Evolutionary conservation across 2,113 vertebrate species (phyloP).

Genomic region (Choloepus hoffmanni): DNA sequence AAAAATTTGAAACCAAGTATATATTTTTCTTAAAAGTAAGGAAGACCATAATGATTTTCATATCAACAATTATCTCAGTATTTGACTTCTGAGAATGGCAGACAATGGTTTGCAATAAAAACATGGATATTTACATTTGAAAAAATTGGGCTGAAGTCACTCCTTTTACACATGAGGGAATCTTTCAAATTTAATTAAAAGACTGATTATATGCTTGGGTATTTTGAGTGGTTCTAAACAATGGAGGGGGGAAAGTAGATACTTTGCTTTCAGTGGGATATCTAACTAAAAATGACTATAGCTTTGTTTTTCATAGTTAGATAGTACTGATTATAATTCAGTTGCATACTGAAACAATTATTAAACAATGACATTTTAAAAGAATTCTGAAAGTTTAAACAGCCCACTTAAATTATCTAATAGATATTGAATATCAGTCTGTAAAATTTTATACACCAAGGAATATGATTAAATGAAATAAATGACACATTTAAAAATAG

Average conservation of each 20-base stretch:
- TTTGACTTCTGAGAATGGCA: background rate
- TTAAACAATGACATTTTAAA: slow-evolving; percentile 2
- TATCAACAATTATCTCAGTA: background rate
- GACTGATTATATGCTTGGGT: background rate
- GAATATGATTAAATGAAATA: background rate
- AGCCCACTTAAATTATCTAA: background rate
- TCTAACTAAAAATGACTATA: background rate
- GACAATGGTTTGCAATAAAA: background rate
- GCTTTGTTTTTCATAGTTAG: slow-evolving; percentile 5
- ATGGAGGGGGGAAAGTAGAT: background rate
- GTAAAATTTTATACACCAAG: background rate
- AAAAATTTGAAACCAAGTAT: background rate
- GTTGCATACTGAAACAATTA: background rate
- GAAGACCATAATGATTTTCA: background rate
- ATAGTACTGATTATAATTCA: slow-evolving; percentile 13
- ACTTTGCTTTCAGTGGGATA: background rate
- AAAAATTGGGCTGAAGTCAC: background rate
- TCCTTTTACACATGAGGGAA: background rate
- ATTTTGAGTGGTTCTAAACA: slow-evolving; percentile 55
- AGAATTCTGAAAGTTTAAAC: background rate
- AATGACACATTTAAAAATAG: background rate
- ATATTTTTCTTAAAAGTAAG: background rate
- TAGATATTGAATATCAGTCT: background rate
- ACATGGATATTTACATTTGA: background rate
- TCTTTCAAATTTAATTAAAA: slow-evolving; percentile 53